Percentiles rank a stretch among this genome's conserved stretches.
These are phyloP conservation scores for Phaethornis superciliosus DNA, from an alignment of 2,113 vertebrate species.

Conservation along the genomic window DNA sequence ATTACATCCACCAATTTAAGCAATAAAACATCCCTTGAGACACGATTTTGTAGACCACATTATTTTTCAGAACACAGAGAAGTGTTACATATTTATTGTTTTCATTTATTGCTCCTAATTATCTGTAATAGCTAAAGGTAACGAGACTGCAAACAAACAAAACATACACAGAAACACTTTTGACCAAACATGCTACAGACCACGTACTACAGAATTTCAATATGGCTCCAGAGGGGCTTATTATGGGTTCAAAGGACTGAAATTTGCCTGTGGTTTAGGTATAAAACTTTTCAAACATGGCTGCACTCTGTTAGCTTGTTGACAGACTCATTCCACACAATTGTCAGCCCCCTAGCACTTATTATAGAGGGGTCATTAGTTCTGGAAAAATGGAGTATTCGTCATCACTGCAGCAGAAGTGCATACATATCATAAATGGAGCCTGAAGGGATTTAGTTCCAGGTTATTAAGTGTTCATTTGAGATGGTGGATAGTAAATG, in stretches of 20 bases:
- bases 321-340: conserved; percentile 51
- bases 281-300: conserved; percentile 36
- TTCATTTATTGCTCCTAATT: neutral
- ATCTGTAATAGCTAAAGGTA: neutral
- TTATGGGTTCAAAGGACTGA: neutral
- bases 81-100: neutral
- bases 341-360: conserved; percentile 32
- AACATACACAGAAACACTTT: neutral
- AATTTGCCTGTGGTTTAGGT: conserved; percentile 32
- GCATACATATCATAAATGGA: conserved; percentile 61
- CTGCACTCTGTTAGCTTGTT: conserved; percentile 44
- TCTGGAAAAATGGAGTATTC: conserved; percentile 53
- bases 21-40: neutral
- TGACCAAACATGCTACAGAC: neutral
- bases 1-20: neutral
- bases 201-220: neutral
- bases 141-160: conserved; percentile 1
- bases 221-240: neutral
- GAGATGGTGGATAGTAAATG: conserved; percentile 36
- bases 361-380: conserved; percentile 65
- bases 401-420: conserved; percentile 58
- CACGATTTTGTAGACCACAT: too few species aligned
- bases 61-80: neutral
- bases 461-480: conserved; percentile 69
- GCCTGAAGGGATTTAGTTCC: conserved; percentile 71